phyloP scores from a whole-genome alignment of 2,888 invertebrate genomes.

The Scaptomyza polygonia region DNA sequence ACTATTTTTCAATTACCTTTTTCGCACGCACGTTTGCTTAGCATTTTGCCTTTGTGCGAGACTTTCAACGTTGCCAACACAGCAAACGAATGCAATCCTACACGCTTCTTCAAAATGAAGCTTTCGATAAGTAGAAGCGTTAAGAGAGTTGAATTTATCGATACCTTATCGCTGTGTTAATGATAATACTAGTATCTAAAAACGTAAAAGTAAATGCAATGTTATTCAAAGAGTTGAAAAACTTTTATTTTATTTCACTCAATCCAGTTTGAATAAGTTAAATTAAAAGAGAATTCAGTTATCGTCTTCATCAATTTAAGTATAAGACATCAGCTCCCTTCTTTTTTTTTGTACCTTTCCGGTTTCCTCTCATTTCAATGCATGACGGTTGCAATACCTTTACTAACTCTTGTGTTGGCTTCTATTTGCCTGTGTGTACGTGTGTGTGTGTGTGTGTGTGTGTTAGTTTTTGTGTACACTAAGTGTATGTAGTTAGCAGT shows the following conservation, averaged over 20 bases:
- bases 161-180: no score
- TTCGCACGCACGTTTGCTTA: conserved; percentile 77
- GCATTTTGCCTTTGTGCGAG: conserved; percentile 64
- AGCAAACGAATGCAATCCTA: conserved; percentile 11
- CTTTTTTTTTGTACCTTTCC: conserved; percentile 28
- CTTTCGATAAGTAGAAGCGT: neutral
- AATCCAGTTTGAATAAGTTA: neutral
- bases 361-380: conserved; percentile 51
- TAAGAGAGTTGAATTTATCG: neutral
- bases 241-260: neutral
- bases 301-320: conserved; percentile 24
- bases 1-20: conserved; percentile 79
- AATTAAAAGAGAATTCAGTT: conserved; percentile 32
- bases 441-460: conserved; percentile 6
- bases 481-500: conserved; percentile 71
- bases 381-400: conserved; percentile 51
- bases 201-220: no score
- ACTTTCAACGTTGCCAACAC: conserved; percentile 12
- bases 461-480: conserved; percentile 26
- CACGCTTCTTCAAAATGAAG: conserved; percentile 9
- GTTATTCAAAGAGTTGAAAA: neutral
- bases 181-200: neutral
- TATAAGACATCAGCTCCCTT: conserved; percentile 25
- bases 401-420: neutral
- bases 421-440: conserved; percentile 3